Evolutionary conservation across 2,113 vertebrate genomes (phyloP).

Genomic region (Phaetusa simplex): DNA sequence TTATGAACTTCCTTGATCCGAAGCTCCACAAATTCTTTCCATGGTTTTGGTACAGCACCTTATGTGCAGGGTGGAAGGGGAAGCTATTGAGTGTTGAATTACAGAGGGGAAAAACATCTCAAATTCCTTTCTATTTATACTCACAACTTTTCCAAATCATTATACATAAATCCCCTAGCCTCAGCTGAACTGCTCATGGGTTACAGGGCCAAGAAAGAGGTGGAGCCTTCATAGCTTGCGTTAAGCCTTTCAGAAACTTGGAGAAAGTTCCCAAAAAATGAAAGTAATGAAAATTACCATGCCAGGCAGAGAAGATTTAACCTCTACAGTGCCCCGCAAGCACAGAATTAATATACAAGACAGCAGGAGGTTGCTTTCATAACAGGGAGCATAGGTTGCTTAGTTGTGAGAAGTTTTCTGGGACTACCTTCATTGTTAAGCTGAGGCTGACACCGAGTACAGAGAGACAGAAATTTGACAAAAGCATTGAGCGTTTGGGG

Average conservation of each 20-base stretch:
- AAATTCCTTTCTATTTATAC: slow-evolving; percentile 71
- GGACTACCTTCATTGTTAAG: slow-evolving; percentile 52
- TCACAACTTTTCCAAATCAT: slow-evolving; percentile 61
- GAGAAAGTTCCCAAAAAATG: slow-evolving; percentile 1
- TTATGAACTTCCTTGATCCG: slow-evolving; percentile 32
- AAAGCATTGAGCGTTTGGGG: slow-evolving; percentile 21
- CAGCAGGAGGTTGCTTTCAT: slow-evolving; percentile 31
- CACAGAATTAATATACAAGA: background rate
- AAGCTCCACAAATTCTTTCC: slow-evolving; percentile 60
- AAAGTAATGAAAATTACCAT: background rate
- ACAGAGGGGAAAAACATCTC: slow-evolving; percentile 63
- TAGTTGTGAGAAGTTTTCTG: slow-evolving; percentile 34
- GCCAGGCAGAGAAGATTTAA: background rate
- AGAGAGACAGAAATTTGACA: slow-evolving; percentile 53
- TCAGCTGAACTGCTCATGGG: slow-evolving; percentile 45
- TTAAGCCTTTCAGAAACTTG: slow-evolving; percentile 47
- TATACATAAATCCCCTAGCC: slow-evolving; percentile 62
- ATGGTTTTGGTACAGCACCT: slow-evolving; percentile 26
- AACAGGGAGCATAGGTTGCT: background rate
- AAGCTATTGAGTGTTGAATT: slow-evolving; percentile 64
- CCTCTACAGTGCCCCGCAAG: background rate
- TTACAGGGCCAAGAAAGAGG: slow-evolving; percentile 58
- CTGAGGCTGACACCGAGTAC: slow-evolving; percentile 32
- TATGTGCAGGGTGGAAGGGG: slow-evolving; percentile 54
- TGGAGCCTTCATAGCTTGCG: background rate